Percentiles rank a stretch among this genome's conserved stretches.
These are phyloP conservation scores for Clarias magur DNA, from an alignment of 2,113 vertebrate species.

Conservation along the genomic window DNA sequence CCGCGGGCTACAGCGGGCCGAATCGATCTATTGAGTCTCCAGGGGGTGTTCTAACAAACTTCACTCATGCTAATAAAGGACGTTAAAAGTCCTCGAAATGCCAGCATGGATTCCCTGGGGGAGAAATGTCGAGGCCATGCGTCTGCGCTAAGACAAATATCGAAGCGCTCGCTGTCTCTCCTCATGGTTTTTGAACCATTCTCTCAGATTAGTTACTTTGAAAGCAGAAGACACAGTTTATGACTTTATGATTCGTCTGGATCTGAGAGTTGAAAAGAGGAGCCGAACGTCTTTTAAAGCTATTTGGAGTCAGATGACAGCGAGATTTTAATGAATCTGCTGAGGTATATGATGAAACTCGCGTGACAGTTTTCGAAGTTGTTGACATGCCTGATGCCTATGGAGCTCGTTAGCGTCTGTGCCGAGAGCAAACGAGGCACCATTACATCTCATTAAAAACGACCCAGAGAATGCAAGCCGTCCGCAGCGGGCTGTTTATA, in stretches of 20 bases:
- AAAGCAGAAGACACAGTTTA: constrained; percentile 26
- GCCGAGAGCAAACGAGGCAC: not conserved
- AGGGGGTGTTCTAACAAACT: not conserved
- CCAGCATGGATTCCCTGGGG: not conserved
- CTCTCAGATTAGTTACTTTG: constrained; percentile 12
- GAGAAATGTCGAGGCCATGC: not conserved
- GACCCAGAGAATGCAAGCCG: not conserved
- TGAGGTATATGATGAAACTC: not conserved
- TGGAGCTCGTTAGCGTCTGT: not conserved
- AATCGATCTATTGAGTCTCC: not conserved
- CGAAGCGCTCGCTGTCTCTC: not conserved
- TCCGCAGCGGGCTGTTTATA: not conserved
- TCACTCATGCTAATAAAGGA: not conserved
- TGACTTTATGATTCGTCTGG: not conserved
- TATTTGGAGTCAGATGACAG: too few relatives aligned
- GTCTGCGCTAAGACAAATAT: not conserved
- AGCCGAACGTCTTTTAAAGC: not conserved
- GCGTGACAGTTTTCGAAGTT: not conserved
- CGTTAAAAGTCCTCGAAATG: not conserved
- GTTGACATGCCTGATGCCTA: not conserved
- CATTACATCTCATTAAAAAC: constrained; percentile 1
- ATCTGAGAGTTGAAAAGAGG: not conserved
- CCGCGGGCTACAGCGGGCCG: not conserved
- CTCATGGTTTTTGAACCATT: not conserved
- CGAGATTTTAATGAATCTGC: not conserved